Evolutionary conservation across 2,797 vertebrate genomes (phyloP).

Genomic region (Poeciliopsis gracilis): DNA sequence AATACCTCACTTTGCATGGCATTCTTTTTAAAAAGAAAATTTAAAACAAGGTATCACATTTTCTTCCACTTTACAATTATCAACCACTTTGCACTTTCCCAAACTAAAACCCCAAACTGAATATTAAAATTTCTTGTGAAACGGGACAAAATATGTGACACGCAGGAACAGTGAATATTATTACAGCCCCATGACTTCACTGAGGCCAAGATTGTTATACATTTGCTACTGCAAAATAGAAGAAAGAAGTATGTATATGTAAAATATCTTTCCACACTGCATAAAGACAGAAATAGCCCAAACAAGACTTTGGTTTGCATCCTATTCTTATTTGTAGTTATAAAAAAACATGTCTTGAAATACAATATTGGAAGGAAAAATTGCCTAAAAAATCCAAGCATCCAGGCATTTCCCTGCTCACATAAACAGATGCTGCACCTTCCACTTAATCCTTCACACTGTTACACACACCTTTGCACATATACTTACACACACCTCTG

Average conservation of each 20-base stretch:
- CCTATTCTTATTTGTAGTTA: constrained; percentile 36
- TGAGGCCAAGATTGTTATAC: background rate
- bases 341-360: constrained; percentile 17
- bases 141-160: background rate
- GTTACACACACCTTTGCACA: background rate
- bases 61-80: background rate
- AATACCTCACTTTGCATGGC: background rate
- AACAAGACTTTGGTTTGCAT: constrained; percentile 48
- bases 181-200: background rate
- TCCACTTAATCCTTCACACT: constrained; percentile 19
- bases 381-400: background rate
- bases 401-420: constrained; percentile 11
- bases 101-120: background rate
- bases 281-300: constrained; percentile 27
- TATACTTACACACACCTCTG: constrained; percentile 10
- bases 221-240: background rate
- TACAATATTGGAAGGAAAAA: constrained; percentile 4
- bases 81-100: background rate
- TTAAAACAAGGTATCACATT: background rate
- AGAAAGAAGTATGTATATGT: background rate
- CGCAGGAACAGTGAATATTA: background rate
- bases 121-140: background rate
- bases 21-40: background rate
- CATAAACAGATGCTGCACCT: constrained; percentile 10
- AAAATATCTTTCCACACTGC: background rate